Percentiles rank a stretch among this genome's conserved stretches.
These are phyloP conservation scores for Eilema caniola DNA, from an alignment of 2,888 invertebrate species.

Conservation along the genomic window DNA sequence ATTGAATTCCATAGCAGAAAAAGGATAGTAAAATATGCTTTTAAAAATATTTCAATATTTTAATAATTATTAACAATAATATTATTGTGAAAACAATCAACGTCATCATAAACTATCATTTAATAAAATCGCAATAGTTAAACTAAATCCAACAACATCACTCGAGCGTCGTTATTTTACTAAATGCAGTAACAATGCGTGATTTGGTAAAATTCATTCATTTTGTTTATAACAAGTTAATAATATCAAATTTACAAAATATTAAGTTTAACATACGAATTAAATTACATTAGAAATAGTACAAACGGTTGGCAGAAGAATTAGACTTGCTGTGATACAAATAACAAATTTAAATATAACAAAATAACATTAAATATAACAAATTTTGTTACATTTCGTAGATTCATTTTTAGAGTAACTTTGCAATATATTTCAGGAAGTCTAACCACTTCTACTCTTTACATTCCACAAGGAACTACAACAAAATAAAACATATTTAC, in stretches of 20 bases:
- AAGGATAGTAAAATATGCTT: background rate
- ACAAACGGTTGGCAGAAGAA: constrained; percentile 21
- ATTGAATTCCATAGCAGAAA: no score
- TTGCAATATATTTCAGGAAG: constrained; percentile 15
- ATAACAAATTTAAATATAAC: no score
- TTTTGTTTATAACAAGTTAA: constrained; percentile 48
- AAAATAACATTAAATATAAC: background rate
- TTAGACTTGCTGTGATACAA: constrained; percentile 2
- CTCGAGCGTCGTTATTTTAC: constrained; percentile 55
- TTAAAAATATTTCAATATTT: constrained; percentile 66
- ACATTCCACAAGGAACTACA: constrained; percentile 37
- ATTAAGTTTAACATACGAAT: constrained; percentile 39
- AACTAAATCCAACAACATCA: constrained; percentile 59
- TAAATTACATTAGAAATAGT: constrained; percentile 26
- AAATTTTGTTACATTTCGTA: background rate
- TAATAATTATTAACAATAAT: constrained; percentile 77
- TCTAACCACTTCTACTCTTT: background rate
- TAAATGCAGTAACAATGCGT: constrained; percentile 69
- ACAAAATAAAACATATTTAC: constrained; percentile 54
- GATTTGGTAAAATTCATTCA: constrained; percentile 70
- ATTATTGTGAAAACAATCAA: constrained; percentile 81
- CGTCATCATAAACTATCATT: constrained; percentile 83
- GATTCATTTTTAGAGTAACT: background rate
- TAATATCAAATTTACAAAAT: constrained; percentile 49
- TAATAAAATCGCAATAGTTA: constrained; percentile 81